phyloP scores from a whole-genome alignment of 2,797 vertebrate species.

The Taenioides sp. region DNA sequence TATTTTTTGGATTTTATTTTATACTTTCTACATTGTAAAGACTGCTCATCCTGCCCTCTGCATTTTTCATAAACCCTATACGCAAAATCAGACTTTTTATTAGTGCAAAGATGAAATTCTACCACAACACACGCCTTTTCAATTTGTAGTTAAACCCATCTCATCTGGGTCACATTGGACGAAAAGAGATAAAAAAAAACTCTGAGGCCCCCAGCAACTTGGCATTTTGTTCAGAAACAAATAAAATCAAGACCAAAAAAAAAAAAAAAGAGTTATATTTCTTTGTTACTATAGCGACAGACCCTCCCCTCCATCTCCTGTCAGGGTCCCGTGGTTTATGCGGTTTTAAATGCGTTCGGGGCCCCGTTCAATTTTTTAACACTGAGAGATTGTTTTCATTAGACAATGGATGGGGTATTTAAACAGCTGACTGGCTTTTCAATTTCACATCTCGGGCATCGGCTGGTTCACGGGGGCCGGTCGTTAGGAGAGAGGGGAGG shows the following conservation, averaged over 20 bases:
- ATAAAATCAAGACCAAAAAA: neutral
- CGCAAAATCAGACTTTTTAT: neutral
- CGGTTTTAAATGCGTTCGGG: slow-evolving; percentile 69
- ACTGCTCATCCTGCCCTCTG: neutral
- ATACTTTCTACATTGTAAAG: neutral
- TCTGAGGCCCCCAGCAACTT: neutral
- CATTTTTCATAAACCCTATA: slow-evolving; percentile 2
- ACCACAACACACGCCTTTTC: neutral
- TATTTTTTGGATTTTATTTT: too few species aligned
- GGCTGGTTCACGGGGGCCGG: slow-evolving; percentile 35
- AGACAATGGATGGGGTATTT: slow-evolving; percentile 77
- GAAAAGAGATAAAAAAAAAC: neutral
- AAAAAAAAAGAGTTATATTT: neutral
- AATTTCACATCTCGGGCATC: slow-evolving; percentile 70
- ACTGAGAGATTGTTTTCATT: slow-evolving; percentile 79
- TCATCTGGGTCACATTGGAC: neutral
- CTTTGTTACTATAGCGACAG: slow-evolving; percentile 19
- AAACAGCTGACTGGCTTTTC: slow-evolving; percentile 77
- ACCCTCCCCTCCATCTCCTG: slow-evolving; percentile 19
- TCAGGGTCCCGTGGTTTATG: slow-evolving; percentile 70
- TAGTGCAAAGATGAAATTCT: slow-evolving; percentile 1
- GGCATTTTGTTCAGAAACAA: neutral
- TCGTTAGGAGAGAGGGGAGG: slow-evolving; percentile 6
- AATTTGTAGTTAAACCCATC: slow-evolving; percentile 3
- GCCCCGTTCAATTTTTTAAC: slow-evolving; percentile 67